Evolutionary conservation across 2,888 invertebrate genomes (phyloP).

Genomic region (Patella caerulea): DNA sequence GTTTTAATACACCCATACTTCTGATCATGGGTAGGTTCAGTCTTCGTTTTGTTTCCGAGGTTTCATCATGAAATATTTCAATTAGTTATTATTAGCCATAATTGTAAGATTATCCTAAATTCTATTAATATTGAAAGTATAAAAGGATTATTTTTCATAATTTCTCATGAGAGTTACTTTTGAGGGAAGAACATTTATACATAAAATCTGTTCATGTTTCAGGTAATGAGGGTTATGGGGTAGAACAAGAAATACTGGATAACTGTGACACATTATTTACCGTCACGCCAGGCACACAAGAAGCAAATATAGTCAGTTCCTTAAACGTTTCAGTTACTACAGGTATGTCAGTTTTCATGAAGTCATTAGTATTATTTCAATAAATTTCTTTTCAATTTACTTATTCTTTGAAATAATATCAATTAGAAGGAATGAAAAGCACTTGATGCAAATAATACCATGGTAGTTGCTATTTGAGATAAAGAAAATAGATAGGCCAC

Average conservation of each 20-base stretch:
- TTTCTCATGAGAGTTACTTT: too few relatives aligned
- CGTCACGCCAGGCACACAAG: slow-evolving; percentile 34
- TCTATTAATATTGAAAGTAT: background rate
- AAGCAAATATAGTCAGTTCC: slow-evolving; percentile 46
- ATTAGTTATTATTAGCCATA: too few relatives aligned
- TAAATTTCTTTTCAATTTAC: too few relatives aligned
- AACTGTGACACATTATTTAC: slow-evolving; percentile 56
- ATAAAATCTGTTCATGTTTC: slow-evolving; percentile 22
- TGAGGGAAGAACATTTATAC: background rate
- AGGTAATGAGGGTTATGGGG: slow-evolving; percentile 69
- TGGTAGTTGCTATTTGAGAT: too few relatives aligned
- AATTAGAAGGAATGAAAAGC: too few relatives aligned
- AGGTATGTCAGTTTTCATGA: slow-evolving; percentile 36
- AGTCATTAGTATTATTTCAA: too few relatives aligned
- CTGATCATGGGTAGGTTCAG: slow-evolving; percentile 50
- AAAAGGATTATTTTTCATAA: background rate
- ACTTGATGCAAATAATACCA: too few relatives aligned
- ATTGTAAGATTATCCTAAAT: background rate
- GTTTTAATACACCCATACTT: slow-evolving; percentile 43
- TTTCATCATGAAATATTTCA: too few relatives aligned
- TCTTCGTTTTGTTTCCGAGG: too few relatives aligned
- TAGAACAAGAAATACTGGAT: slow-evolving; percentile 49
- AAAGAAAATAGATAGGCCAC: too few relatives aligned
- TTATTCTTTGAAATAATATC: too few relatives aligned
- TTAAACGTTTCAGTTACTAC: slow-evolving; percentile 70